phyloP scores from a whole-genome alignment of 64 coral and sea anemone species.

The Hydrozoanthus tunicans region DNA sequence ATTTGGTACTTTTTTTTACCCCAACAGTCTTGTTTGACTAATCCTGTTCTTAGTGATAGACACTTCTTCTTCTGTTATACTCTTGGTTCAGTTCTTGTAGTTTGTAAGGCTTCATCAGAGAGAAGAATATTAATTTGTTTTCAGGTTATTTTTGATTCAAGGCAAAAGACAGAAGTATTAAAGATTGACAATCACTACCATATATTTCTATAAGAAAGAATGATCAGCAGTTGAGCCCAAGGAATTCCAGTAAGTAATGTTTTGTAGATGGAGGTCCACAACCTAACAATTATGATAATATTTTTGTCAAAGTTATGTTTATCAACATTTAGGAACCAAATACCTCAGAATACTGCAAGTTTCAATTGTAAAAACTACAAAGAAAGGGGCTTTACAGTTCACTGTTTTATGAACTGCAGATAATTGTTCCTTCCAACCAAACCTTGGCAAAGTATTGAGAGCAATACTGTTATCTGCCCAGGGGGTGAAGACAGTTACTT shows the following conservation, averaged over 20 bases:
- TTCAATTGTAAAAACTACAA: too few species aligned
- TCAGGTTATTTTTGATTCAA: neutral
- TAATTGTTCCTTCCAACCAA: too few species aligned
- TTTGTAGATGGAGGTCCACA: conserved; percentile 8
- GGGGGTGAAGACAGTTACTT: too few species aligned
- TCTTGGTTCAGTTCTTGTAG: neutral
- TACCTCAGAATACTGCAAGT: too few species aligned
- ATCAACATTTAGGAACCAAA: too few species aligned
- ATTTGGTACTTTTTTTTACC: neutral
- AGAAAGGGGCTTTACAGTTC: too few species aligned
- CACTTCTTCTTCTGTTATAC: neutral
- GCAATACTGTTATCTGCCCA: too few species aligned
- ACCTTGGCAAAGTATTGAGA: too few species aligned
- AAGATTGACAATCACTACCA: neutral
- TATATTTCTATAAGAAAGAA: neutral
- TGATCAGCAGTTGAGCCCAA: conserved; percentile 1
- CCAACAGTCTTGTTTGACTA: neutral
- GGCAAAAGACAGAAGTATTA: conserved; percentile 10
- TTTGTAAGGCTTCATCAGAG: neutral
- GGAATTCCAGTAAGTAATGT: conserved; percentile 15
- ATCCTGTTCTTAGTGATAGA: neutral
- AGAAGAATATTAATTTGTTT: neutral
- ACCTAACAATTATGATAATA: conserved; percentile 1
- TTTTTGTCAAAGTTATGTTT: too few species aligned
- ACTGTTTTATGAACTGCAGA: too few species aligned